A percentile compares a stretch with the other conserved stretches of the same genome.
These are phyloP conservation scores for Melolontha melolontha DNA, from an alignment of 2,888 invertebrate genomes.

Conservation along the genomic window DNA sequence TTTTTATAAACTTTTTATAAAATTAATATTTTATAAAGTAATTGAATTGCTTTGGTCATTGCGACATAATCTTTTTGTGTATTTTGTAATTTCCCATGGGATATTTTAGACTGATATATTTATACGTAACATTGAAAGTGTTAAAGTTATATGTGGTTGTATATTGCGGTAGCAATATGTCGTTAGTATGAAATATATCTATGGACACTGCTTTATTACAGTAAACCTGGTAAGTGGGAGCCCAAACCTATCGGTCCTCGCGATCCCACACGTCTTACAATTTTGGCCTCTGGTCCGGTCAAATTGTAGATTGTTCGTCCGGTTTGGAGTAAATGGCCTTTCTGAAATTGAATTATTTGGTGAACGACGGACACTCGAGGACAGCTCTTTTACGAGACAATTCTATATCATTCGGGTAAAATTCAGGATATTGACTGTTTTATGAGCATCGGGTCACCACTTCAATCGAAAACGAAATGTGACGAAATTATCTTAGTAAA, in stretches of 20 bases:
- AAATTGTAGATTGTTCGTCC: constrained; percentile 24
- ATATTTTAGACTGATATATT: neutral
- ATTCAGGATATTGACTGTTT: constrained; percentile 34
- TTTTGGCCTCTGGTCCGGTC: constrained; percentile 18
- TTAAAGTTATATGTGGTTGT: neutral
- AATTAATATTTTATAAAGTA: neutral
- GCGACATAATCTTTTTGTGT: no score
- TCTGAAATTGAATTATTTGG: constrained; percentile 37
- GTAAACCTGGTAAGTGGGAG: constrained; percentile 29
- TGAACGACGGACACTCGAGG: constrained; percentile 26
- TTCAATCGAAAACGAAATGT: neutral
- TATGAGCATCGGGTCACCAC: constrained; percentile 17
- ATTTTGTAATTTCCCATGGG: no score
- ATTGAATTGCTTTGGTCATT: neutral
- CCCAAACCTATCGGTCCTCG: neutral
- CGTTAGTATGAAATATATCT: constrained; percentile 9
- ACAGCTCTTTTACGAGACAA: constrained; percentile 35
- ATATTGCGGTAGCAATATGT: constrained; percentile 5
- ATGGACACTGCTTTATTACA: neutral
- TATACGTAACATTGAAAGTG: neutral
- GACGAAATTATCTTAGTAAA: neutral
- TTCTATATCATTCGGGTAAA: constrained; percentile 35
- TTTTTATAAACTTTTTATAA: no score
- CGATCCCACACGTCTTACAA: neutral
- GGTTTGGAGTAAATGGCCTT: constrained; percentile 20